A percentile compares a stretch with the other conserved stretches of the same genome.
Conservation (phyloP, 2,888 invertebrate genomes). For the Chesias legatella region DNA sequence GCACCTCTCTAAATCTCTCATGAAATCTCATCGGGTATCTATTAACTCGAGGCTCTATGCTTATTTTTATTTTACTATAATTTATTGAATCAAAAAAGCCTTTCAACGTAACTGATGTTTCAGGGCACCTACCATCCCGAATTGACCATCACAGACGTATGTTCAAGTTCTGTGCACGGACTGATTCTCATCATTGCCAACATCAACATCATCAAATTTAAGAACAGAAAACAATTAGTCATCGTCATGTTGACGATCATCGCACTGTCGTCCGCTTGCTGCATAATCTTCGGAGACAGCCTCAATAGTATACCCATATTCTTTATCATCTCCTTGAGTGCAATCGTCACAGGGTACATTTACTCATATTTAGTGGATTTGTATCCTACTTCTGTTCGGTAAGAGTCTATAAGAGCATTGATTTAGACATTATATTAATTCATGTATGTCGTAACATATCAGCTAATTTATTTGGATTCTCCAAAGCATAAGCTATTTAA, state of each 20-base stretch:
- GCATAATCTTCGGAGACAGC: constrained; percentile 29
- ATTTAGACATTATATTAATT: no score
- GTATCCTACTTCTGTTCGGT: constrained; percentile 68
- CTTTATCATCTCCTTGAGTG: constrained; percentile 58
- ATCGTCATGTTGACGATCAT: constrained; percentile 28
- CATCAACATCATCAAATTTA: constrained; percentile 28
- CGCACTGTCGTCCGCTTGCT: constrained; percentile 25
- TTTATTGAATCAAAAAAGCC: no score
- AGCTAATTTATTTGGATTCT: no score
- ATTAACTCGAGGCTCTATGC: no score
- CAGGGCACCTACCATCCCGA: constrained; percentile 8
- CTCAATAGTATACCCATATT: constrained; percentile 40
- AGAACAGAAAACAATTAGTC: constrained; percentile 33
- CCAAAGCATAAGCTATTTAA: no score
- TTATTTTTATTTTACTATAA: no score
- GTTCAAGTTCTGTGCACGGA: constrained; percentile 27
- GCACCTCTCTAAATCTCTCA: no score
- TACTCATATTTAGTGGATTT: constrained; percentile 65
- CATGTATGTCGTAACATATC: no score
- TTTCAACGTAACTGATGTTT: no score
- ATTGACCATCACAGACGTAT: constrained; percentile 12
- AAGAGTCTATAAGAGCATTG: constrained; percentile 10
- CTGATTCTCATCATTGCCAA: constrained; percentile 29
- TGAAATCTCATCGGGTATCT: no score
- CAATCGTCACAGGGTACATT: constrained; percentile 44